A percentile compares a stretch with the other conserved stretches of the same genome.
These are phyloP conservation scores for Apamea monoglypha DNA, from an alignment of 2,888 invertebrate genomes.

Conservation along the genomic window DNA sequence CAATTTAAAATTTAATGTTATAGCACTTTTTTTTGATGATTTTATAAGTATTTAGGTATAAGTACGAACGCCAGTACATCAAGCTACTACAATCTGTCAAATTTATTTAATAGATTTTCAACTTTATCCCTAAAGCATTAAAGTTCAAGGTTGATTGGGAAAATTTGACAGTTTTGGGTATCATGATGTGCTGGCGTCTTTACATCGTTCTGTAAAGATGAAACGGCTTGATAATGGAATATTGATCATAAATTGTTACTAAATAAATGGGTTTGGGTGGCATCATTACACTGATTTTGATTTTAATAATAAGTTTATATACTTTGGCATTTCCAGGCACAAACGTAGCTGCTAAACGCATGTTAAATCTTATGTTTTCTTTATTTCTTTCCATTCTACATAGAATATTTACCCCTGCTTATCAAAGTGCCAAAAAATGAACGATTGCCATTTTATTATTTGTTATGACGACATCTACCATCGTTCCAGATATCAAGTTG, in stretches of 20 bases:
- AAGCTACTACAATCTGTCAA: too few species aligned
- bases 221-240: conserved; percentile 63
- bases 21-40: neutral
- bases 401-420: neutral
- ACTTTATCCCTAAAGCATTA: too few species aligned
- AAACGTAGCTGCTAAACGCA: neutral
- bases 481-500: neutral
- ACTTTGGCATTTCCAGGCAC: neutral
- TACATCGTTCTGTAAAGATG: conserved; percentile 26
- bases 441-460: neutral
- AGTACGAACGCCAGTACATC: neutral
- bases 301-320: conserved; percentile 15
- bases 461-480: conserved; percentile 38
- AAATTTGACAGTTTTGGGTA: too few species aligned
- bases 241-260: conserved; percentile 28
- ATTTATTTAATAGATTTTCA: too few species aligned
- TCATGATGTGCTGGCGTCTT: too few species aligned
- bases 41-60: neutral
- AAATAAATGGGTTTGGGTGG: conserved; percentile 66
- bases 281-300: conserved; percentile 47
- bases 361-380: neutral
- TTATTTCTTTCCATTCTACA: too few species aligned
- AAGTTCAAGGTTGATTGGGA: too few species aligned
- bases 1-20: neutral
- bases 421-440: too few species aligned